phyloP scores from a whole-genome alignment of 2,888 invertebrate genomes.

The Caenorhabditis zanzibari region DNA sequence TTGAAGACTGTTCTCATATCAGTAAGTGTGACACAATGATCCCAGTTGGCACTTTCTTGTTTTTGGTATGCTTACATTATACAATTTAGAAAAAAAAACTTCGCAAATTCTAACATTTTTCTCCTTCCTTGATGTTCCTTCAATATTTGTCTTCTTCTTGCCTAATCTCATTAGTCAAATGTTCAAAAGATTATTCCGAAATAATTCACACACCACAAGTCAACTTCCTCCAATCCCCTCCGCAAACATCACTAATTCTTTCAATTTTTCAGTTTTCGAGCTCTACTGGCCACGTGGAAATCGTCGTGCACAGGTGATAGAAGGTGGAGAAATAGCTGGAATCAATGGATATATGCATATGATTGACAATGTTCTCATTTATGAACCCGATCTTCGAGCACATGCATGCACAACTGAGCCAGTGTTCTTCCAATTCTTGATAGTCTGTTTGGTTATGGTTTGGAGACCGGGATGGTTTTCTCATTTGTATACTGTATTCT shows the following conservation, averaged over 20 bases:
- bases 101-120: too few relatives aligned
- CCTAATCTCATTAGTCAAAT: conserved; percentile 5
- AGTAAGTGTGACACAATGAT: too few relatives aligned
- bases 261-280: conserved; percentile 80
- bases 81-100: too few relatives aligned
- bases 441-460: conserved; percentile 41
- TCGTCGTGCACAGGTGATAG: conserved; percentile 81
- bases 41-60: too few relatives aligned
- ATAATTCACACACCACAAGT: neutral
- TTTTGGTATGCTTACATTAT: too few relatives aligned
- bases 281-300: conserved; percentile 84
- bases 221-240: neutral
- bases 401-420: conserved; percentile 64
- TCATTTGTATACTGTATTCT: conserved; percentile 23
- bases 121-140: too few relatives aligned
- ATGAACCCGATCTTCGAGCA: conserved; percentile 81
- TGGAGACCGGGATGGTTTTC: conserved; percentile 62
- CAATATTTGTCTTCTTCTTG: neutral
- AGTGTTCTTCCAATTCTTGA: conserved; percentile 43
- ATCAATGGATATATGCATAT: conserved; percentile 97
- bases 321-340: conserved; percentile 93
- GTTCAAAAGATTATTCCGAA: conserved; percentile 10
- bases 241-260: neutral
- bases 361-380: conserved; percentile 90
- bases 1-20: too few relatives aligned